phyloP scores from a whole-genome alignment of 35 echinoderm and acorn worm genomes.

The Eucidaris tribuloides region DNA sequence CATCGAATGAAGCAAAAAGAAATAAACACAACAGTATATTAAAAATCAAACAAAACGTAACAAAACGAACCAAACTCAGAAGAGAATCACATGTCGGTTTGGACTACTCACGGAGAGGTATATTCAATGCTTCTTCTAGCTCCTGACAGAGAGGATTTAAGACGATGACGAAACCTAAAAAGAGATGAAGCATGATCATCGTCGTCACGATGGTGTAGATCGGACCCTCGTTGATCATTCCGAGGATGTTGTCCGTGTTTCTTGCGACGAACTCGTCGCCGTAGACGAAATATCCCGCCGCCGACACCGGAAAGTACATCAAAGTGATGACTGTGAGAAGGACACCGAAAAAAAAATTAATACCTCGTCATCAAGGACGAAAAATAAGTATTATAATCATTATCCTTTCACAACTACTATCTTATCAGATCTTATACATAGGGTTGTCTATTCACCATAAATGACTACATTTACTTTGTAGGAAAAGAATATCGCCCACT shows the following conservation, averaged over 20 bases:
- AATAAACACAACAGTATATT: no score
- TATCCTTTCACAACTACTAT: no score
- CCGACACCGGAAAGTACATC: conserved; percentile 80
- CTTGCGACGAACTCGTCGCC: conserved; percentile 40
- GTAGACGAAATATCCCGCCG: conserved; percentile 80
- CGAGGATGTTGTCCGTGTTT: conserved; percentile 73
- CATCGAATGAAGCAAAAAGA: no score
- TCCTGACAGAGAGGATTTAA: conserved; percentile 94
- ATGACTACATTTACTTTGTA: no score
- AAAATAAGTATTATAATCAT: no score
- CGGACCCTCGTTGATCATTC: conserved; percentile 4
- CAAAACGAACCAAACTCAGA: background rate
- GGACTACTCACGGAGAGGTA: conserved; percentile 27
- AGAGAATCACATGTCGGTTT: background rate
- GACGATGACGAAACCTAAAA: conserved; percentile 83
- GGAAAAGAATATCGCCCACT: no score
- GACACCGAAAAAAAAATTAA: background rate
- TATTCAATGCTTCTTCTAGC: conserved; percentile 60
- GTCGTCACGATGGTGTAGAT: conserved; percentile 46
- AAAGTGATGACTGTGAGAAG: conserved; percentile 46
- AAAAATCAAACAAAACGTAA: no score
- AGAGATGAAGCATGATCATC: conserved; percentile 70
- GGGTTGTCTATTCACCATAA: no score
- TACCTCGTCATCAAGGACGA: no score
- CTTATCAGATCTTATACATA: no score